A percentile compares a stretch with the other conserved stretches of the same genome.
Evolutionary conservation across 2,113 vertebrate species (phyloP).

Genomic region (Vidua macroura): DNA sequence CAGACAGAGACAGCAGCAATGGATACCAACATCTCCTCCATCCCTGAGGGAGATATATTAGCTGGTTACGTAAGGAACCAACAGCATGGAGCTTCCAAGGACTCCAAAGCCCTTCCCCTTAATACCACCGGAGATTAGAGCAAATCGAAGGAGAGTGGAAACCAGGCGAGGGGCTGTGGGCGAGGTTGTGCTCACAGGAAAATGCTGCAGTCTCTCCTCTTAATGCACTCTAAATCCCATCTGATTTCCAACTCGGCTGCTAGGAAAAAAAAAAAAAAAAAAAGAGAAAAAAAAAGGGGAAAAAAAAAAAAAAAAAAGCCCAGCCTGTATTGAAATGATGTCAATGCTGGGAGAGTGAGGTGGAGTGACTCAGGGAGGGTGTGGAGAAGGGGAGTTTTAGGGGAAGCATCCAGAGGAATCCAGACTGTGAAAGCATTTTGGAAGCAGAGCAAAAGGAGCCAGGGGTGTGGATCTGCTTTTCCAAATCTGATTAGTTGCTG

Average conservation of each 20-base stretch:
- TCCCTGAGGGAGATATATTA: background rate
- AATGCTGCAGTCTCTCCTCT: background rate
- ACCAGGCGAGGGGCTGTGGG: background rate
- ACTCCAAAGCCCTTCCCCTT: conserved; percentile 8
- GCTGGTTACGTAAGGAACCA: conserved; percentile 19
- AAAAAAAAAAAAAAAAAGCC: too few relatives aligned
- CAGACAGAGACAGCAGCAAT: background rate
- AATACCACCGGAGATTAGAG: conserved; percentile 28
- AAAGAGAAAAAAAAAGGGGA: accelerated
- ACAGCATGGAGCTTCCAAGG: background rate
- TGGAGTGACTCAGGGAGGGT: background rate
- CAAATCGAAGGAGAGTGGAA: background rate
- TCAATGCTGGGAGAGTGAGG: background rate
- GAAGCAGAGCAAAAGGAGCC: background rate
- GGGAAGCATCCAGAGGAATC: conserved; percentile 31
- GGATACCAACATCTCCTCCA: conserved; percentile 5
- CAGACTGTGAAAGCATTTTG: background rate
- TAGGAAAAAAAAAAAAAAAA: background rate
- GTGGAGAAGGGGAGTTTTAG: background rate
- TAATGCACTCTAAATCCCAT: conserved; percentile 54
- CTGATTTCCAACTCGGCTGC: conserved; percentile 11
- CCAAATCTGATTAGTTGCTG: background rate
- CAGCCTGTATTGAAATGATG: background rate
- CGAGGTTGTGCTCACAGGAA: background rate
- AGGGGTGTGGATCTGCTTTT: background rate